Percentiles rank a stretch among this genome's conserved stretches.
These are phyloP conservation scores for Leptura quadrifasciata DNA, from an alignment of 2,888 invertebrate species.

Conservation along the genomic window DNA sequence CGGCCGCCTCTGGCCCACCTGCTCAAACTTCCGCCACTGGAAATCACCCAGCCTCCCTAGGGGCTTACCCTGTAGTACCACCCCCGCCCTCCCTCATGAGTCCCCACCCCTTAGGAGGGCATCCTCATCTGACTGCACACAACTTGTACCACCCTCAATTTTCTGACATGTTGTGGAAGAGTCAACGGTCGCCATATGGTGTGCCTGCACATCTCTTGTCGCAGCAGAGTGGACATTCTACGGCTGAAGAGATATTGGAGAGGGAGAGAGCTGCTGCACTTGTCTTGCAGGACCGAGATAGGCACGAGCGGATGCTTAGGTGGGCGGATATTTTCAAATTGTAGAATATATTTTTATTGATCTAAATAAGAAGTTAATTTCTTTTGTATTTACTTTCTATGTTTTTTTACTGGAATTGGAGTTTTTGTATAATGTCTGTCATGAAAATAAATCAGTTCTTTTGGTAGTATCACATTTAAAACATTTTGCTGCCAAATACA, in stretches of 20 bases:
- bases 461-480: no score
- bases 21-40: conserved; percentile 58
- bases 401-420: no score
- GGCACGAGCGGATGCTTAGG: conserved; percentile 81
- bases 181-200: conserved; percentile 48
- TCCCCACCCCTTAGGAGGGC: conserved; percentile 65
- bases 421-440: no score
- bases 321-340: conserved; percentile 68
- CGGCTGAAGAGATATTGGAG: conserved; percentile 75
- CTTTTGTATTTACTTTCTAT: background rate
- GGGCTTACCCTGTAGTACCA: conserved; percentile 67
- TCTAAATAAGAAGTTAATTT: background rate
- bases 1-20: conserved; percentile 67
- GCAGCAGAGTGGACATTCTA: conserved; percentile 47
- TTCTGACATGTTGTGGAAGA: conserved; percentile 78
- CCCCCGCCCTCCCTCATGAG: conserved; percentile 71
- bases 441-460: no score
- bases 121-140: conserved; percentile 65
- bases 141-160: conserved; percentile 66
- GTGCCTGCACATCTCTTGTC: conserved; percentile 54
- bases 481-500: no score
- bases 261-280: conserved; percentile 76
- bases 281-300: conserved; percentile 78
- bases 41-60: conserved; percentile 63
- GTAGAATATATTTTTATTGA: background rate